Percentiles rank a stretch among this genome's conserved stretches.
These are phyloP conservation scores for Perca flavescens DNA, from an alignment of 2,113 vertebrate species.

Conservation along the genomic window DNA sequence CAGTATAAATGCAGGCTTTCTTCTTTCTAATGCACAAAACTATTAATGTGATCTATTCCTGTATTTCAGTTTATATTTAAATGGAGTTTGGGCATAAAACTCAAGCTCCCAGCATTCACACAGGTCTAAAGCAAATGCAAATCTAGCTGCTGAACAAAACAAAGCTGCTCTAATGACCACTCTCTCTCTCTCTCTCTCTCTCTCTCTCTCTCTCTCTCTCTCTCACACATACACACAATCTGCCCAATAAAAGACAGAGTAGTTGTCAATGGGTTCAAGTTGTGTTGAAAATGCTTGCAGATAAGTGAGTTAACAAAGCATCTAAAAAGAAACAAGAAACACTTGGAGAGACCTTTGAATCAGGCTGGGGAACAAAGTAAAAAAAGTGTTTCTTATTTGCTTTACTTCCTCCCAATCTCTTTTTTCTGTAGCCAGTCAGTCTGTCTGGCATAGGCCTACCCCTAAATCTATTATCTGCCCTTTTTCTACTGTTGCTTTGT, in stretches of 20 bases:
- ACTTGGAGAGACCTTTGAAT: neutral
- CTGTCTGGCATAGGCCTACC: neutral
- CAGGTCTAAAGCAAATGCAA: constrained; percentile 19
- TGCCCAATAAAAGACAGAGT: neutral
- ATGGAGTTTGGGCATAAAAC: constrained; percentile 14
- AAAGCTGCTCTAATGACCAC: constrained; percentile 6
- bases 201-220: neutral
- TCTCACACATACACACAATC: neutral
- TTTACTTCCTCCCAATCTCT: neutral
- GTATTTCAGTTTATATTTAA: neutral
- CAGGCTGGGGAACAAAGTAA: neutral
- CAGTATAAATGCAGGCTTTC: neutral
- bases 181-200: neutral
- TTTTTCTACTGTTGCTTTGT: neutral
- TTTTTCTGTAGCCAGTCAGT: neutral
- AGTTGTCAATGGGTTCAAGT: constrained; percentile 1
- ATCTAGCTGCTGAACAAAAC: constrained; percentile 27
- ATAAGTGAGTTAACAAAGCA: constrained; percentile 10
- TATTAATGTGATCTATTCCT: neutral
- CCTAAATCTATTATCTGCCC: neutral
- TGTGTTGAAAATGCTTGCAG: constrained; percentile 12
- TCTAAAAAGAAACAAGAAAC: neutral
- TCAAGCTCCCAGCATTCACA: constrained; percentile 19
- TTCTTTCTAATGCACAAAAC: neutral
- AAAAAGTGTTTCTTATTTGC: neutral